Base-by-base conservation (phyloP, 1,140 invertebrate species). In the Papilio dardanus region DNA sequence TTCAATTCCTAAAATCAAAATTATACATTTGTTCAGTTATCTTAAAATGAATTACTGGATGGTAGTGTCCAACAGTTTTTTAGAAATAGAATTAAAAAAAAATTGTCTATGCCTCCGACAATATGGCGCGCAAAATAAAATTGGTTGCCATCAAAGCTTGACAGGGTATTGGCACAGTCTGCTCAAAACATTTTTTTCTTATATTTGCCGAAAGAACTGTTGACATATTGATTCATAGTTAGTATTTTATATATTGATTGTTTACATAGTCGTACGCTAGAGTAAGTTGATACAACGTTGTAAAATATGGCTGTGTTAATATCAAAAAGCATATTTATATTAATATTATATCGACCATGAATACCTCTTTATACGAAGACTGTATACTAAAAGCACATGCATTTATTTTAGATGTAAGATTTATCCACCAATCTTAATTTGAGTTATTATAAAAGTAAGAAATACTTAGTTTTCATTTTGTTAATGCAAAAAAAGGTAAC, bases 241-340 rank as follows among this genome's bases (percentile, higher is more conserved):
- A 83, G 81, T 83, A 77, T 79, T 82, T 85, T 79, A 81, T 83
- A 82, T 58, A 35, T 19, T 54, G 71, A 73, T 73, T 73, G 71
- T 80, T 79, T 80, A 81, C 77, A 78, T 79, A 74, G 71, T 73
- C 31, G 46, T 80, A 81, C 66, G 73, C 77, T 83, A 80, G 66
- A 82, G 68, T 82, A 86, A 86, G 85, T 82, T 76, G 65, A 78
- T 84, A 87, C 76, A 82, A 86, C 83, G 79, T 87, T 85, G 84
- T 87, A 86, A 92, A 86, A 89, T 86, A 91, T 91, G 91, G 91
- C 91, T 93, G 91, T 93, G 91, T 92, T 91, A 90, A 89, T 92
- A 91, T 93, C 90, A 91, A 93, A 91, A 90, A 92, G 82, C 83
- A 87, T 92, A 91, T 91, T 92, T 92, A 89, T 89, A 88, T 85